Percentiles rank a stretch among this genome's conserved stretches.
These are phyloP conservation scores for Athene noctua DNA, from an alignment of 2,113 vertebrate species.

Conservation along the genomic window DNA sequence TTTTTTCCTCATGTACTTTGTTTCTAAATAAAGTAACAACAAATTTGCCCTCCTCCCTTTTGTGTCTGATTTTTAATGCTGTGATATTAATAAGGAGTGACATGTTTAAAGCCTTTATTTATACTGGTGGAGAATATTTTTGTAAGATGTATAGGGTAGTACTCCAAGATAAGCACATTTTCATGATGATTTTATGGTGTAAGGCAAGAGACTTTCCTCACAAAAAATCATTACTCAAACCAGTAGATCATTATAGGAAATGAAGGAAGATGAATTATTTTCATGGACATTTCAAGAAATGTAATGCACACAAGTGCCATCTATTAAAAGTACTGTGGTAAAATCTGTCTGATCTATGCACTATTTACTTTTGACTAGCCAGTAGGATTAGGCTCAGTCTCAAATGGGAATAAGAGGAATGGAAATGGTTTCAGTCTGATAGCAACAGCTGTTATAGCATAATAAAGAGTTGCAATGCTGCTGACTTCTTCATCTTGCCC, in stretches of 20 bases:
- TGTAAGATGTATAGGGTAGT: not conserved
- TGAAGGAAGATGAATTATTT: not conserved
- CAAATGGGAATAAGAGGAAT: not conserved
- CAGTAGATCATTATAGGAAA: not conserved
- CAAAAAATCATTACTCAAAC: not conserved
- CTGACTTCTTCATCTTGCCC: not conserved
- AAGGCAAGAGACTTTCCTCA: not conserved
- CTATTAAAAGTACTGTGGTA: not conserved
- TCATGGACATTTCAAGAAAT: not conserved
- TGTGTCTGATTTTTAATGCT: slow-evolving; percentile 45
- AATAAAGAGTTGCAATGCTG: not conserved
- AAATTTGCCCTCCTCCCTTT: slow-evolving; percentile 59
- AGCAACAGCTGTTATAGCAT: not conserved
- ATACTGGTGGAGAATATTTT: slow-evolving; percentile 56
- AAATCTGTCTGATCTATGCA: not conserved
- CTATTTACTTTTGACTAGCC: not conserved
- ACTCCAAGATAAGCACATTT: not conserved
- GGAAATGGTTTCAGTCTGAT: not conserved
- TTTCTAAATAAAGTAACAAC: slow-evolving; percentile 75
- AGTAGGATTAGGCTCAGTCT: not conserved
- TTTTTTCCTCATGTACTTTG: slow-evolving; percentile 37
- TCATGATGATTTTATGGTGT: not conserved
- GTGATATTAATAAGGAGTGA: slow-evolving; percentile 76
- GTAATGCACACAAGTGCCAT: not conserved
- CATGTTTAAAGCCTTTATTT: slow-evolving; percentile 71